phyloP scores from a whole-genome alignment of 1,140 invertebrate genomes.

The Leptinotarsa undecemlineata region DNA sequence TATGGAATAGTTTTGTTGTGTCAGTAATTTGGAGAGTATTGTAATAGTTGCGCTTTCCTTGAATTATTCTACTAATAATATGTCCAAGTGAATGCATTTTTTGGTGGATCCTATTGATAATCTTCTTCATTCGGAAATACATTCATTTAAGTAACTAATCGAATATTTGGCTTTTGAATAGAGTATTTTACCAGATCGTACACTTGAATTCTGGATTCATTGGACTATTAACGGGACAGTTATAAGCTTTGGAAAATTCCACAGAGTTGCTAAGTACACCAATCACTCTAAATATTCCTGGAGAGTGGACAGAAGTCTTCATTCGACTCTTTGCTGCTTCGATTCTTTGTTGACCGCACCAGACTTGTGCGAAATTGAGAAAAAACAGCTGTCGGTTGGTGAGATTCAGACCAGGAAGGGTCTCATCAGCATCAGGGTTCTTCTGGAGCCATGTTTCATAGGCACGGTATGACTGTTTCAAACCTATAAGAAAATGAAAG shows the following conservation, averaged over 20 bases:
- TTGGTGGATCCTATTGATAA: too few relatives aligned
- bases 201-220: slow-evolving; percentile 86
- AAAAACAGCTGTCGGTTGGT: slow-evolving; percentile 80
- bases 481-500: neutral
- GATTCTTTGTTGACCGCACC: slow-evolving; percentile 76
- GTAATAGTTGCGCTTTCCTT: too few relatives aligned
- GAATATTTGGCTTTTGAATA: too few relatives aligned
- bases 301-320: slow-evolving; percentile 81
- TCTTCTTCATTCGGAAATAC: too few relatives aligned
- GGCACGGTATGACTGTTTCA: slow-evolving; percentile 80
- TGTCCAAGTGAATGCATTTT: too few relatives aligned
- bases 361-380: slow-evolving; percentile 79
- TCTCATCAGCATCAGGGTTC: slow-evolving; percentile 62
- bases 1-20: too few relatives aligned
- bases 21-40: too few relatives aligned
- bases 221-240: slow-evolving; percentile 67
- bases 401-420: slow-evolving; percentile 72
- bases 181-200: slow-evolving; percentile 69
- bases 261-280: slow-evolving; percentile 82
- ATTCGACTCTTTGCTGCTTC: slow-evolving; percentile 79
- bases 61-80: too few relatives aligned
- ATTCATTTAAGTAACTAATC: too few relatives aligned
- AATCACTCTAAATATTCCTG: slow-evolving; percentile 70
- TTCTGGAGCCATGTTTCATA: slow-evolving; percentile 65
- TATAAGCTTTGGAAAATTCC: slow-evolving; percentile 75